Evolutionary conservation across 2,888 invertebrate species (phyloP).

Genomic region (Lasioglossum zephyrum): DNA sequence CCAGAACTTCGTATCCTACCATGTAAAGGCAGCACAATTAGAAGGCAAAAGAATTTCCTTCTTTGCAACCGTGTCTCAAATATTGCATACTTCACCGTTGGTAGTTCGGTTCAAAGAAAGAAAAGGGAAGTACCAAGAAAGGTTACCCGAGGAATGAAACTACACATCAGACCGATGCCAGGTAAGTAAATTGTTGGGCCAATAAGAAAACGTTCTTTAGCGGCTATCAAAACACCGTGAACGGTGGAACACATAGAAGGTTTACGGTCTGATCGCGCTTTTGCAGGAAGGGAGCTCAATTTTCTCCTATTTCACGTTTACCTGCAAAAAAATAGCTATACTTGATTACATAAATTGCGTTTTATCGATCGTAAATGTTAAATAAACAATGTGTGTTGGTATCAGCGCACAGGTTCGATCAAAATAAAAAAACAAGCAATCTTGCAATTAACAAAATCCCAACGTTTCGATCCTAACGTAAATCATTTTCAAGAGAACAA

Average conservation of each 20-base stretch:
- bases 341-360: neutral
- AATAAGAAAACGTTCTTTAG: neutral
- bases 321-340: neutral
- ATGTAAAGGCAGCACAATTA: neutral
- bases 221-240: neutral
- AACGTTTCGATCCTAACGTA: too few relatives aligned
- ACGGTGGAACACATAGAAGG: neutral
- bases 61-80: neutral
- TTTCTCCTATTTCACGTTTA: neutral
- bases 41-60: neutral
- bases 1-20: neutral
- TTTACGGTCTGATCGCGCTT: neutral
- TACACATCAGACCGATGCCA: neutral
- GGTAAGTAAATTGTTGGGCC: neutral
- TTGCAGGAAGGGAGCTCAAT: neutral
- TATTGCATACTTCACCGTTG: neutral
- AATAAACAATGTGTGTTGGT: too few relatives aligned
- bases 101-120: neutral
- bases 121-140: neutral
- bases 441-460: too few relatives aligned
- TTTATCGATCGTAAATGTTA: too few relatives aligned
- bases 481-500: too few relatives aligned
- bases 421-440: too few relatives aligned
- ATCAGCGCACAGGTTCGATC: too few relatives aligned
- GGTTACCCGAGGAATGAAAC: neutral